Conservation (phyloP, 2,113 vertebrate species). For the Ranitomeya variabilis region DNA sequence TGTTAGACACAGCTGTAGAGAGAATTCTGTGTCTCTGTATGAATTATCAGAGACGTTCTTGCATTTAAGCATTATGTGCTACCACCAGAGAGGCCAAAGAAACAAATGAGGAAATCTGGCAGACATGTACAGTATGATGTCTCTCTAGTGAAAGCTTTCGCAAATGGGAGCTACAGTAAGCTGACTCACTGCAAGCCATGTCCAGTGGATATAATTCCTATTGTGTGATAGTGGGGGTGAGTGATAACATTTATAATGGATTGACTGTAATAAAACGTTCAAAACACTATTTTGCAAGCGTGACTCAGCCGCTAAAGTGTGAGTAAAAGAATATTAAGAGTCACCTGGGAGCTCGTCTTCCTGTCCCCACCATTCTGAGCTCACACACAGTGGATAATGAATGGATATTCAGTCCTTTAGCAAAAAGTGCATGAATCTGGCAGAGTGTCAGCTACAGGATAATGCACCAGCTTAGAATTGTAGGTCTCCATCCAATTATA, state of each 20-base stretch:
- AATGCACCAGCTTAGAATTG: slow-evolving; percentile 47
- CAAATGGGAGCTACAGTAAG: slow-evolving; percentile 9
- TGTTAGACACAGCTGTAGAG: slow-evolving; percentile 47
- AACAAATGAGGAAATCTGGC: slow-evolving; percentile 49
- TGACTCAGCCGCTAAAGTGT: neutral
- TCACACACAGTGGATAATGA: slow-evolving; percentile 36
- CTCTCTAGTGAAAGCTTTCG: slow-evolving; percentile 34
- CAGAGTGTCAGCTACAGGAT: slow-evolving; percentile 49
- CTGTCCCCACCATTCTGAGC: slow-evolving; percentile 20
- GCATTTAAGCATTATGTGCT: slow-evolving; percentile 46
- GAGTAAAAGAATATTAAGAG: slow-evolving; percentile 30
- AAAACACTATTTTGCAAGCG: slow-evolving; percentile 22
- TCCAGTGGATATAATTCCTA: slow-evolving; percentile 18
- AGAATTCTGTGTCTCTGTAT: slow-evolving; percentile 28
- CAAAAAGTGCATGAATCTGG: slow-evolving; percentile 41
- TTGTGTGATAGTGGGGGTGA: neutral
- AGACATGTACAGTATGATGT: slow-evolving; percentile 13
- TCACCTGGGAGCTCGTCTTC: slow-evolving; percentile 22
- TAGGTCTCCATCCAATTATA: slow-evolving; percentile 57
- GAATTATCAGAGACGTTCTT: slow-evolving; percentile 36
- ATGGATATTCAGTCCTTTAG: slow-evolving; percentile 38
- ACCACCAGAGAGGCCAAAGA: slow-evolving; percentile 42
- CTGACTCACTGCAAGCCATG: slow-evolving; percentile 28
- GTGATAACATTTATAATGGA: slow-evolving; percentile 42
- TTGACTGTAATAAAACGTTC: slow-evolving; percentile 2